A percentile compares a stretch with the other conserved stretches of the same genome.
phyloP scores from a whole-genome alignment of 1,140 invertebrate genomes.

The Acromyrmex echinatior region DNA sequence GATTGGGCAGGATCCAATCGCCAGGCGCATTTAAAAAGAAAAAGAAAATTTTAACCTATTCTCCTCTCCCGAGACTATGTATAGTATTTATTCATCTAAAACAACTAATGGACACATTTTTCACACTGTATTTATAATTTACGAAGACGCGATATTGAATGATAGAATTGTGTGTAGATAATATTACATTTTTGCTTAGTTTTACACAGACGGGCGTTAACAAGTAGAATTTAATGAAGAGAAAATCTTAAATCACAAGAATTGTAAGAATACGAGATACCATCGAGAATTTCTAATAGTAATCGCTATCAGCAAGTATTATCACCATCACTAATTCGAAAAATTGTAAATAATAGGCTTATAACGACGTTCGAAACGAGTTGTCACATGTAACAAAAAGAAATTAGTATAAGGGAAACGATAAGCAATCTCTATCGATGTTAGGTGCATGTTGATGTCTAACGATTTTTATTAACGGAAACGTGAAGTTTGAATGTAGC shows the following conservation, averaged over 20 bases:
- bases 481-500: slow-evolving; percentile 68
- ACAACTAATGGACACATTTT: slow-evolving; percentile 65
- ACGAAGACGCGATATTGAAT: slow-evolving; percentile 28
- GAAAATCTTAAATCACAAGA: slow-evolving; percentile 11
- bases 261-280: slow-evolving; percentile 24
- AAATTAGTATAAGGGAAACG: slow-evolving; percentile 65
- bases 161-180: slow-evolving; percentile 72
- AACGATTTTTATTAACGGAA: slow-evolving; percentile 75
- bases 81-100: slow-evolving; percentile 84
- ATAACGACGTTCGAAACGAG: slow-evolving; percentile 45
- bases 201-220: slow-evolving; percentile 21
- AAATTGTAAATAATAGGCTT: slow-evolving; percentile 71
- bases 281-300: slow-evolving; percentile 41
- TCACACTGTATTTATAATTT: slow-evolving; percentile 78
- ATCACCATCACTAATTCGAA: slow-evolving; percentile 61
- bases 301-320: slow-evolving; percentile 66
- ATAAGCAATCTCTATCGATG: slow-evolving; percentile 76
- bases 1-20: slow-evolving; percentile 84
- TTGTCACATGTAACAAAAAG: slow-evolving; percentile 65
- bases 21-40: slow-evolving; percentile 47
- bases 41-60: slow-evolving; percentile 45
- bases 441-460: slow-evolving; percentile 78
- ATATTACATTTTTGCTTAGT: slow-evolving; percentile 50
- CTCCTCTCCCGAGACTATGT: slow-evolving; percentile 62
- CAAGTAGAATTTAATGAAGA: slow-evolving; percentile 11